Percentiles rank a stretch among this genome's conserved stretches.
These are phyloP conservation scores for Lytechinus pictus DNA, from an alignment of 35 echinoderm and acorn worm species.

Conservation along the genomic window DNA sequence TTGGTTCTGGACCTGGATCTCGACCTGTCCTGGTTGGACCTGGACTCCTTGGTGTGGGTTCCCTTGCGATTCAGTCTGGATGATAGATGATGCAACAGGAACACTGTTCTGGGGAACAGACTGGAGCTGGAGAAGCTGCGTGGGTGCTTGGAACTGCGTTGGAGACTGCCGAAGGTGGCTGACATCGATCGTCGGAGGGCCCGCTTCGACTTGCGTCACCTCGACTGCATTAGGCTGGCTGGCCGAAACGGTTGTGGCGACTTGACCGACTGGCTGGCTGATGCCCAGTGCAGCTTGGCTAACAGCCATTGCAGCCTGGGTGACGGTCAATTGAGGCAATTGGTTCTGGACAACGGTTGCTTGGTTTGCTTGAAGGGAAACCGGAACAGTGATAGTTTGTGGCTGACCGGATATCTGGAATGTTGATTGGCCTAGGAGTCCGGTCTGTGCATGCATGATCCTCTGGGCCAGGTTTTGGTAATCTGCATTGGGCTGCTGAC, in stretches of 20 bases:
- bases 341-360: constrained; percentile 71
- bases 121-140: constrained; percentile 66
- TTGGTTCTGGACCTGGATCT: constrained; percentile 54
- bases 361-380: constrained; percentile 70
- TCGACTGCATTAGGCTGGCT: constrained; percentile 34
- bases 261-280: constrained; percentile 64
- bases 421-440: constrained; percentile 17
- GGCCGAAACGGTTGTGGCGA: constrained; percentile 48
- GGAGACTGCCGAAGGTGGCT: constrained; percentile 76
- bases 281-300: constrained; percentile 58
- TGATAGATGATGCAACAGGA: constrained; percentile 49
- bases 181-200: constrained; percentile 61
- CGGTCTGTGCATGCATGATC: constrained; percentile 74
- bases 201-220: constrained; percentile 30
- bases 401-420: constrained; percentile 50
- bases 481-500: constrained; percentile 57
- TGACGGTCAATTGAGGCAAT: constrained; percentile 46
- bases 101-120: constrained; percentile 64
- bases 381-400: constrained; percentile 70
- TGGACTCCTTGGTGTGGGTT: constrained; percentile 54
- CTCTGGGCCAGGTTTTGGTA: constrained; percentile 81
- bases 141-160: constrained; percentile 57
- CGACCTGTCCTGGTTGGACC: constrained; percentile 10
- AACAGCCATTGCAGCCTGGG: constrained; percentile 34
- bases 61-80: constrained; percentile 52